Base-by-base conservation (phyloP, 1,140 invertebrate species). In the Drosophila pachea region DNA sequence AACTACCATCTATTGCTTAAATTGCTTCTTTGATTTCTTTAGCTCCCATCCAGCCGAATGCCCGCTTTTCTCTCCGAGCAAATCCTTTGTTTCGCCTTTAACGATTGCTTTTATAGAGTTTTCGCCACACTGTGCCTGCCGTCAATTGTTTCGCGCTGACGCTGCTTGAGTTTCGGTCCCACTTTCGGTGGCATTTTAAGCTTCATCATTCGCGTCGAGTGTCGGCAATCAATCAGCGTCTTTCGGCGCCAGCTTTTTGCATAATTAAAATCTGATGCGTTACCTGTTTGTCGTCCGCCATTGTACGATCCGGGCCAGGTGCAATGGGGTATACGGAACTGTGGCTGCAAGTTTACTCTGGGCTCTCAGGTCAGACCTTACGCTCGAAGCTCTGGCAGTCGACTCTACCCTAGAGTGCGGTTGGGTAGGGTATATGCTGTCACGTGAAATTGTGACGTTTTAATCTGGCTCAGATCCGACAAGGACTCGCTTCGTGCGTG, bases 231-330 rank as follows among this genome's bases (percentile, higher is more conserved):
- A 83, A 83, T 83, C 78, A 83, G 78, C 61, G 60, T 54, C 59
- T 67, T 66, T 61, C 54, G 58, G 40, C 62, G 42, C 49, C 31
- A 64, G 76, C 79, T 83, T 73, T 83, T 79, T 84, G 79, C 79
- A 83, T 83, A 83, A 83, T 83, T 83, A 83, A 83, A 79, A 84
- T 75, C 78, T 67, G 83, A 84, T 84, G 81, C 68, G 79, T 76
- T 83, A 78, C 77, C 67, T 68, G 61, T 63, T 59, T 47, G 22
- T n/a, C 16, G n/a, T n/a, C 31, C 12, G 42, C 12, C 29, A 12
- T 14, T 35, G 29, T 33, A 22, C 33, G n/a, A 8, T 22, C 5
- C 33, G 35, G 14, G 7, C 0, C 0, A 22, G 9, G 43, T 31
- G 22, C 7, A 4, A 11, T 11, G 22, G 45, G 4, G 45, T 11